Percentiles rank a stretch among this genome's conserved stretches.
phyloP scores from a whole-genome alignment of 2,797 vertebrate genomes.

The Sebastes dallii region DNA sequence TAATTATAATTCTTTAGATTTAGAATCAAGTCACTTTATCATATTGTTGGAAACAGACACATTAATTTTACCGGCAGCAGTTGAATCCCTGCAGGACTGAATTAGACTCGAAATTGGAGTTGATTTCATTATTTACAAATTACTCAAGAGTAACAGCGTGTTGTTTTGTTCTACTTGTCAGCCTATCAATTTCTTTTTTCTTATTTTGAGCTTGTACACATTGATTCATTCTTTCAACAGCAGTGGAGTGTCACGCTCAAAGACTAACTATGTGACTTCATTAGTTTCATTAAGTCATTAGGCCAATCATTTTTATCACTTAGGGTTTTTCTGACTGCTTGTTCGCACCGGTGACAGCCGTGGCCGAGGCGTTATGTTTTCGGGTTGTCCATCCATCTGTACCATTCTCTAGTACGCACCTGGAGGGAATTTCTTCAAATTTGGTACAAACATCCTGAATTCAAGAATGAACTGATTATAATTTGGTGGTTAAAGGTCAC shows the following conservation, averaged over 20 bases:
- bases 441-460: not conserved
- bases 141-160: not conserved
- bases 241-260: constrained; percentile 21
- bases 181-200: not conserved
- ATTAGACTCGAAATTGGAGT: constrained; percentile 19
- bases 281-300: constrained; percentile 44
- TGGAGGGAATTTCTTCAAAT: not conserved
- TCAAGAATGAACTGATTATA: not conserved
- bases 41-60: not conserved
- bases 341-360: too few relatives aligned
- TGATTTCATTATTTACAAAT: constrained; percentile 39
- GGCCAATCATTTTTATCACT: constrained; percentile 31
- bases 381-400: not conserved
- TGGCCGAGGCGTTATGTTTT: not conserved
- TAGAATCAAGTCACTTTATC: not conserved
- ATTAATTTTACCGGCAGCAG: not conserved
- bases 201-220: constrained; percentile 29
- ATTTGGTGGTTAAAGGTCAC: not conserved
- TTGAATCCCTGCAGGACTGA: not conserved
- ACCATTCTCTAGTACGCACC: not conserved
- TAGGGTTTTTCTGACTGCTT: not conserved
- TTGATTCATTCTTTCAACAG: constrained; percentile 40
- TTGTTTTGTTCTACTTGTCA: constrained; percentile 10
- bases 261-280: constrained; percentile 55
- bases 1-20: constrained; percentile 5